phyloP scores from a whole-genome alignment of 1,140 invertebrate genomes.

The Globodera ellingtonae region DNA sequence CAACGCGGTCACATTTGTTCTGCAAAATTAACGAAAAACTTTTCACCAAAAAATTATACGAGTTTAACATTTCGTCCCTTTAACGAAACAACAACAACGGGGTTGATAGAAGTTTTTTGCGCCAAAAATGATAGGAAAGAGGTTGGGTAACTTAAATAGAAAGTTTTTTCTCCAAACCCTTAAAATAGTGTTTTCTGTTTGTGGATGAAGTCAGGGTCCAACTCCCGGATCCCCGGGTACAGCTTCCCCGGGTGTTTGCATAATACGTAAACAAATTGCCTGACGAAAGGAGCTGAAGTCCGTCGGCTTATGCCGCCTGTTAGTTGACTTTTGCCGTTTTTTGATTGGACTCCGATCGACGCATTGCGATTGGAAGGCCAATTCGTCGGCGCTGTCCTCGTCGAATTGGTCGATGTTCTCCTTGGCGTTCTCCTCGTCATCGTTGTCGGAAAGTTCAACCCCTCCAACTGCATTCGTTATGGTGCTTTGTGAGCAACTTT shows the following conservation, averaged over 20 bases:
- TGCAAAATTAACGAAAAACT: too few relatives aligned
- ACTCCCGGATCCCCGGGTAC: background rate
- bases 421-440: background rate
- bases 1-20: too few relatives aligned
- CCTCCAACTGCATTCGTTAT: background rate
- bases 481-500: background rate
- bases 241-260: background rate
- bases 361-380: background rate
- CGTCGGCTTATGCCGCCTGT: background rate
- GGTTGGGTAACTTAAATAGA: too few relatives aligned
- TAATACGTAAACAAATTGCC: background rate
- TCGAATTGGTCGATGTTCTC: conserved; percentile 6
- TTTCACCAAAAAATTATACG: too few relatives aligned
- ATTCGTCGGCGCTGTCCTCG: background rate
- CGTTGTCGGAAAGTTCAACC: background rate
- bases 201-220: background rate
- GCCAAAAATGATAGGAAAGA: background rate
- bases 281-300: background rate
- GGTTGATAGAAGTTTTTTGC: background rate
- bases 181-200: background rate
- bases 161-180: too few relatives aligned
- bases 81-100: background rate
- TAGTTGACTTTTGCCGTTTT: background rate
- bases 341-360: conserved; percentile 4
- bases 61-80: too few relatives aligned